These are phyloP conservation scores for Standfussiana lucernea DNA, from an alignment of 2,888 invertebrate genomes.

Conservation along the genomic window DNA sequence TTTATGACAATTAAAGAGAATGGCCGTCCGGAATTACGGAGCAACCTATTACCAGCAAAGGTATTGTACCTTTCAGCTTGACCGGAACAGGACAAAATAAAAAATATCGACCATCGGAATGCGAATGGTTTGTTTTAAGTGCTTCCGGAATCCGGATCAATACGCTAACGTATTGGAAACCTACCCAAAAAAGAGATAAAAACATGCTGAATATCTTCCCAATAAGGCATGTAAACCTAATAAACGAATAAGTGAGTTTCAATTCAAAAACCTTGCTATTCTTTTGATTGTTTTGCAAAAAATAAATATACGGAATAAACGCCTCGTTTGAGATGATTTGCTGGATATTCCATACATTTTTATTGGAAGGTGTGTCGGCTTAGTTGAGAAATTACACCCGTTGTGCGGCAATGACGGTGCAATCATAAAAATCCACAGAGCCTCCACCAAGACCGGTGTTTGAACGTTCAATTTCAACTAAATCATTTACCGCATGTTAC, in stretches of 20 bases:
- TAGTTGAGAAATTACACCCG: slow-evolving; percentile 70
- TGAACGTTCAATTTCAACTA: slow-evolving; percentile 69
- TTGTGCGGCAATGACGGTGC: slow-evolving; percentile 67
- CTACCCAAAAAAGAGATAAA: slow-evolving; percentile 35
- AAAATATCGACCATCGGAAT: slow-evolving; percentile 43
- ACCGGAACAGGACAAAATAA: slow-evolving; percentile 60
- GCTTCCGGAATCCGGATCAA: slow-evolving; percentile 62
- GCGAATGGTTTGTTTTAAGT: slow-evolving; percentile 39
- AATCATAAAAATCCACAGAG: slow-evolving; percentile 69
- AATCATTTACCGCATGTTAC: slow-evolving; percentile 69
- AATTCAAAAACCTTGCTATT: slow-evolving; percentile 7
- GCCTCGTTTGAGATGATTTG: slow-evolving; percentile 58
- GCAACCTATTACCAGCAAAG: slow-evolving; percentile 60
- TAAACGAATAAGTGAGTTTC: slow-evolving; percentile 22
- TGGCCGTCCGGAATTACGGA: slow-evolving; percentile 62
- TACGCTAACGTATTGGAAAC: slow-evolving; percentile 7
- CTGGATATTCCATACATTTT: slow-evolving; percentile 51
- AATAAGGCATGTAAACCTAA: background rate
- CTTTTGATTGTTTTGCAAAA: slow-evolving; percentile 24
- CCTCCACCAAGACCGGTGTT: slow-evolving; percentile 62
- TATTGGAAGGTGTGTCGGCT: slow-evolving; percentile 66
- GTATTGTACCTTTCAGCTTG: slow-evolving; percentile 59
- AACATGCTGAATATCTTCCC: background rate
- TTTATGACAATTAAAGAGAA: slow-evolving; percentile 77
- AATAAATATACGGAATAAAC: slow-evolving; percentile 23